Conservation (phyloP, 2,888 invertebrate genomes). For the Nezara viridula region DNA sequence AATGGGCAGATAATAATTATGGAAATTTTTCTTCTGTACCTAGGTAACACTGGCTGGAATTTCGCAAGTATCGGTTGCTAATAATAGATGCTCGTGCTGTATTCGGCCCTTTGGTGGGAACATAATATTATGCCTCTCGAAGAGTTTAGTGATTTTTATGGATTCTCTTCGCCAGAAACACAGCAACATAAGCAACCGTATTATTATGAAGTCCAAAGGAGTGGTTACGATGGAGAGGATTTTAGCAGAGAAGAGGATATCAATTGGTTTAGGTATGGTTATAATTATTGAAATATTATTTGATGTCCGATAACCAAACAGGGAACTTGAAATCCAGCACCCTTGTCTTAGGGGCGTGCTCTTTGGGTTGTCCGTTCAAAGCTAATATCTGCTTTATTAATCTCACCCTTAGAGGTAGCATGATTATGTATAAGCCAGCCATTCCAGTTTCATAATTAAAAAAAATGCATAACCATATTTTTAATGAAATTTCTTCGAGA, state of each 20-base stretch:
- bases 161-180: slow-evolving; percentile 27
- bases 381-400: slow-evolving; percentile 18
- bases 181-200: slow-evolving; percentile 26
- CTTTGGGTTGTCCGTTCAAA: slow-evolving; percentile 17
- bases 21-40: slow-evolving; percentile 45
- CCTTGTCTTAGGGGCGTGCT: not conserved
- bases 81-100: slow-evolving; percentile 45
- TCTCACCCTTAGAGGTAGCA: not conserved
- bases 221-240: slow-evolving; percentile 3
- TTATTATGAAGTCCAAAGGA: slow-evolving; percentile 13
- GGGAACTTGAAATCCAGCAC: slow-evolving; percentile 16
- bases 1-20: slow-evolving; percentile 6
- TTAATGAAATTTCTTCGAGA: slow-evolving; percentile 9
- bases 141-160: slow-evolving; percentile 41
- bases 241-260: slow-evolving; percentile 35
- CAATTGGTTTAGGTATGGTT: slow-evolving; percentile 37
- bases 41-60: slow-evolving; percentile 46
- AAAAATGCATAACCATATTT: not conserved
- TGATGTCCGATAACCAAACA: slow-evolving; percentile 17
- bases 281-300: slow-evolving; percentile 2
- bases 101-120: slow-evolving; percentile 32
- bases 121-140: slow-evolving; percentile 26
- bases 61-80: slow-evolving; percentile 42
- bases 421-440: not conserved
- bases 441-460: not conserved